Base-by-base conservation (phyloP, 2,888 invertebrate genomes). In the Glyphotaelius pellucidus region DNA sequence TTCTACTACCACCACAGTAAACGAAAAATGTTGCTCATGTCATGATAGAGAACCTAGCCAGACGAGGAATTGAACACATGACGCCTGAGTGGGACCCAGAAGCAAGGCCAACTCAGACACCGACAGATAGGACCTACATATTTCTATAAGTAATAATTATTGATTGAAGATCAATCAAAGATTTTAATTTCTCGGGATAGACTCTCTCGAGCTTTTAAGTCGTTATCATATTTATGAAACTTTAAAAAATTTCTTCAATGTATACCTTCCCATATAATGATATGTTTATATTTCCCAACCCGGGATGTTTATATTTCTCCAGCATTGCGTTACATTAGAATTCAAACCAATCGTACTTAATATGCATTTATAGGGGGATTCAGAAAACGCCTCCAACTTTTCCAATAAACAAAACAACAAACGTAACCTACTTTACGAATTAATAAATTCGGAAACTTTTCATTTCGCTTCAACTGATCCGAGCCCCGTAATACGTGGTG, bases 391-490 rank as follows among this genome's bases (percentile, higher is more conserved):
- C 38, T 79, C 32, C 31, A 89, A 89, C 88, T 89, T 89, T 89
- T 80, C 88, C 67, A 89, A 89, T 89, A 89, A 89, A 89, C 88
- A 89, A 86, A 89, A 89, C 88, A 30, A 79, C 88, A 38, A 89
- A 79, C 31, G 88, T 89, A 89, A 79, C 88, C 88, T 79, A 89
- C 79, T 89, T 89, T n/a, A 32, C 79, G 79, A 79, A 89, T 79
- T 89, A 79, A 89, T 79, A 79, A 89, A 89, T 79, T 89, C 47
- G 67, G 88, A 80, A 89, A 80, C 88, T 79, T 89, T 89, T 89
- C 88, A 89, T 89, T 89, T 89, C 88, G 88, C 88, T 79, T 89
- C 88, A 89, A 89, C 88, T 89, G 88, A 79, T 89, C 32, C 79
- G n/a, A 89, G 80, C 88, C 79, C 79, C 88, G 35, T 89, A 89